These are phyloP conservation scores for Poeciliopsis infans DNA, from an alignment of 2,797 vertebrate species.

Conservation along the genomic window DNA sequence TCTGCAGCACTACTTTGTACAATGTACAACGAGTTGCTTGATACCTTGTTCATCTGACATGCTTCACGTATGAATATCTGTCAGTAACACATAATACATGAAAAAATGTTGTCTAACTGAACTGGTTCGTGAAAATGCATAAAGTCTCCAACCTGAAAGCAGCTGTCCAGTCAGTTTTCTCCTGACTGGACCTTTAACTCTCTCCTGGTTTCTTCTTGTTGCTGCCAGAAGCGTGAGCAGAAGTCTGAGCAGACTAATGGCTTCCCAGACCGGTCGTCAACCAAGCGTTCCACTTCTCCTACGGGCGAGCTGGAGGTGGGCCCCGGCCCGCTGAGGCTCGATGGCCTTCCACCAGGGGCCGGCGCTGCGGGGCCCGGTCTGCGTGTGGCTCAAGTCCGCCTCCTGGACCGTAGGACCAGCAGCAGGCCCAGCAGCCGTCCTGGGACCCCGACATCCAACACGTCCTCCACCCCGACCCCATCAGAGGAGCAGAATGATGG, in stretches of 20 bases:
- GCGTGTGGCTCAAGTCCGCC: constrained; percentile 87
- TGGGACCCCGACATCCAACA: constrained; percentile 94
- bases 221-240: constrained; percentile 91
- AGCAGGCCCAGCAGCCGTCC: constrained; percentile 93
- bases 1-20: not conserved
- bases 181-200: not conserved
- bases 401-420: constrained; percentile 87
- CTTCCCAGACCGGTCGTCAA: constrained; percentile 85
- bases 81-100: not conserved
- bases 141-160: not conserved
- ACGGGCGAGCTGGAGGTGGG: constrained; percentile 89
- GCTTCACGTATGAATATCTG: not conserved
- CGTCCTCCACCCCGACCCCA: constrained; percentile 89
- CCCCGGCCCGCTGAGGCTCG: constrained; percentile 67
- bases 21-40: not conserved
- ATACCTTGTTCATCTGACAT: not conserved
- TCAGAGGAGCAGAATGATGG: constrained; percentile 95
- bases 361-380: constrained; percentile 81
- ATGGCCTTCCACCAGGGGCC: constrained; percentile 74
- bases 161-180: not conserved
- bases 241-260: constrained; percentile 97
- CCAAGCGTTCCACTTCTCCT: constrained; percentile 89
- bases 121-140: too few relatives aligned
- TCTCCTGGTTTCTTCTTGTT: not conserved
- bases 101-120: not conserved